These are phyloP conservation scores for Corbicula japonica DNA, from an alignment of 2,888 invertebrate species.

Conservation along the genomic window DNA sequence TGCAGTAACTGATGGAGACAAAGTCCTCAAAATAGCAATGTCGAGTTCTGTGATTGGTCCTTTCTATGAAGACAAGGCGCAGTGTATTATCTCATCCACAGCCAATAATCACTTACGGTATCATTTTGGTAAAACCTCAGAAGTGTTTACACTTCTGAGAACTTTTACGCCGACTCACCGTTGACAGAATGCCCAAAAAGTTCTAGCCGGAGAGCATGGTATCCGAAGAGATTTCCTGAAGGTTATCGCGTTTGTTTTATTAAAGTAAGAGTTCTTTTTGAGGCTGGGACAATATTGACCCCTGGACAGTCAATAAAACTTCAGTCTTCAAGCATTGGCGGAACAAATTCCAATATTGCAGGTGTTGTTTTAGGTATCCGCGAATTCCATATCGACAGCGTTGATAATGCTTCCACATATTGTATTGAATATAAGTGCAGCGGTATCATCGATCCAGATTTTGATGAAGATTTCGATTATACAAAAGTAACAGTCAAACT, in stretches of 20 bases:
- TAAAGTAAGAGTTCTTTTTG: background rate
- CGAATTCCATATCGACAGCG: background rate
- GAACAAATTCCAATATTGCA: background rate
- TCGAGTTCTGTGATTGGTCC: background rate
- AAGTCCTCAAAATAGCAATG: background rate
- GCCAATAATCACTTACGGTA: background rate
- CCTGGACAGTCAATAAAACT: background rate
- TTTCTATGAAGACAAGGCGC: background rate
- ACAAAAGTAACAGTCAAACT: background rate
- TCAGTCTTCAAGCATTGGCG: background rate
- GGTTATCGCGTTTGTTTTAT: conserved; percentile 7
- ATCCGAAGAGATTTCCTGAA: background rate
- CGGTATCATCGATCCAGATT: background rate
- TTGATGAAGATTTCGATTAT: conserved; percentile 4
- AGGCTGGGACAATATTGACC: background rate
- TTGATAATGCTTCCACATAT: background rate
- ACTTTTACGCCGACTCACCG: background rate
- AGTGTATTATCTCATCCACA: background rate
- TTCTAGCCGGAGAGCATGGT: background rate
- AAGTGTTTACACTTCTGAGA: background rate
- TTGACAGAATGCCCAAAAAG: background rate
- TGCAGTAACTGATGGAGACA: background rate
- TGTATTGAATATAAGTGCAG: conserved; percentile 18
- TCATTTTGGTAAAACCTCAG: background rate
- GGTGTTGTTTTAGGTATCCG: background rate